Percentiles rank a stretch among this genome's conserved stretches.
Conservation (phyloP, 2,113 vertebrate genomes). For the Malurus elegans region DNA sequence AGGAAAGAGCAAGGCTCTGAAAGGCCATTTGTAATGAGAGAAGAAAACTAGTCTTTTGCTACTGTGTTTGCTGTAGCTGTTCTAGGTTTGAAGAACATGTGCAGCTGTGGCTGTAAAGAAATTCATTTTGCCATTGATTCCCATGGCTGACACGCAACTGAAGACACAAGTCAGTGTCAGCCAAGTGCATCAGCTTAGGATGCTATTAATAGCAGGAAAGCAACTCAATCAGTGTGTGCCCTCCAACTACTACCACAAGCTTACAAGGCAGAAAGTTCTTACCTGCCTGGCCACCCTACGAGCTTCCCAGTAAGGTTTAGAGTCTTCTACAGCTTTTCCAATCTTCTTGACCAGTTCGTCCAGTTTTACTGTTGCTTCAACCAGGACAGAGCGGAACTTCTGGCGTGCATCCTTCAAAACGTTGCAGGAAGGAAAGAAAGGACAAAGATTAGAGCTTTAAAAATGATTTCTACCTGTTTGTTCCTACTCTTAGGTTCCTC, state of each 20-base stretch:
- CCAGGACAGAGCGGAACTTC: constrained; percentile 91
- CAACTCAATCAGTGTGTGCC: neutral
- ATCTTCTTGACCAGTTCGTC: constrained; percentile 95
- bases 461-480: neutral
- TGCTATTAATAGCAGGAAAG: neutral
- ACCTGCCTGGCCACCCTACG: constrained; percentile 91
- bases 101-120: neutral
- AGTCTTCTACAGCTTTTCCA: constrained; percentile 94
- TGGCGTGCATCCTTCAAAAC: constrained; percentile 85
- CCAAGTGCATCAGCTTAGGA: neutral
- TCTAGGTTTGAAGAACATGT: neutral
- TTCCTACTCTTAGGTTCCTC: neutral
- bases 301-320: constrained; percentile 98
- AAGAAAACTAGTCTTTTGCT: neutral
- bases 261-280: constrained; percentile 27
- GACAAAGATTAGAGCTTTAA: neutral
- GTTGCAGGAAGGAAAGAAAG: neutral
- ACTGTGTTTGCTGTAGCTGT: neutral
- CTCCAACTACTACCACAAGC: neutral
- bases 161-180: neutral
- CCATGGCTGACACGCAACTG: neutral
- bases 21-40: neutral
- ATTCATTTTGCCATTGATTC: neutral
- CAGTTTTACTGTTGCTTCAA: constrained; percentile 90
- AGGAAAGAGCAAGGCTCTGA: neutral